Evolutionary conservation across 2,797 vertebrate species (phyloP), one percentile per base, ranked within the genome.

Genomic region (Rhinichthys osculus): DNA sequence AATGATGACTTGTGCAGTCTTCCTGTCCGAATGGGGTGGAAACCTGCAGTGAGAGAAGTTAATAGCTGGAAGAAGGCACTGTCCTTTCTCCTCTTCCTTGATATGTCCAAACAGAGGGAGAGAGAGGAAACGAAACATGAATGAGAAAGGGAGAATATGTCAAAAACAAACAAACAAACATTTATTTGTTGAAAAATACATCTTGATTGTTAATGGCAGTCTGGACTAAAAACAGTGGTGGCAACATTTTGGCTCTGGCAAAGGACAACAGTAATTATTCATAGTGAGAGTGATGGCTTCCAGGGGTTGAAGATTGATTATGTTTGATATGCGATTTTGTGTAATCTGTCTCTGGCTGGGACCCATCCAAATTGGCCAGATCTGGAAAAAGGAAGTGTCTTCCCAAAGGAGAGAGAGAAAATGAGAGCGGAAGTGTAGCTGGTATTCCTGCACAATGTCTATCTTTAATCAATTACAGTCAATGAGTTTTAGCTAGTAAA

Each of bases 261-360:
- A 90, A 92, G 92, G 91, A 93, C 93, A 92, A 91, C 90, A 87
- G 93, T 94, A 95, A 95, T 95, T 94, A 95, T 93, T 96, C 94
- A 95, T 92, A 89, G 92, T 88, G 91, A 94, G 93, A 93, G 92
- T 92, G 94, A 95, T 94, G 93, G 93, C 95, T 95, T 95, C 92
- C 93, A 95, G 94, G 91, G 93, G 91, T 89, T 91, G 89, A 94
- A 94, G 94, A 95, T 96, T 94, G 95, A 96, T 96, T 93, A 91
- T 90, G 89, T 93, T 93, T 95, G 95, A 95, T 94, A 94, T 92
- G 93, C 90, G 90, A 94, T 91, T 94, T 92, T 83, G 90, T 94
- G 93, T 95, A 94, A 95, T 95, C 93, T 94, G 92, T 95, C 95
- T 95, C 93, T 92, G 93, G 93, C 94, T 92, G 87, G 90, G 94